Conservation (phyloP, 2,797 vertebrate genomes). For the Myiotriccus ornatus region DNA sequence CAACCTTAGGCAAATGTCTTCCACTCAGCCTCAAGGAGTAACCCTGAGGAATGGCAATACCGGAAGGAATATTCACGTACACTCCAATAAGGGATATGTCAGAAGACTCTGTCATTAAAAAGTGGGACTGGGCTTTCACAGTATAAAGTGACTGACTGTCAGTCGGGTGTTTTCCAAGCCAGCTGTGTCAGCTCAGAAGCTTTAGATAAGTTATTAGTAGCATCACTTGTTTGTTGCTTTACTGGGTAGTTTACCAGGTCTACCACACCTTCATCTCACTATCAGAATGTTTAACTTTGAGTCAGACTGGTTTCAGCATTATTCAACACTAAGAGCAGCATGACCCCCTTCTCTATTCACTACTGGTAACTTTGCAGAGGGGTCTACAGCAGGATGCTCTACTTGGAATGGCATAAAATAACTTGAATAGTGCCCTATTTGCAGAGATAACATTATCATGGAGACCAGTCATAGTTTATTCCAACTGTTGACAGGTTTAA, state of each 20-base stretch:
- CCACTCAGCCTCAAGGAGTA: fast-evolving
- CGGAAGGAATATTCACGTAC: background rate
- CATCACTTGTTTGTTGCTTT: background rate
- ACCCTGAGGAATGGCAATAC: background rate
- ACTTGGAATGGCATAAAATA: too few relatives aligned
- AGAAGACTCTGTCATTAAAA: background rate
- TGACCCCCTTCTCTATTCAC: background rate
- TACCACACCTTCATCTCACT: background rate
- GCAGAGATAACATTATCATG: background rate
- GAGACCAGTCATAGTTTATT: background rate
- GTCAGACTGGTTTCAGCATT: background rate
- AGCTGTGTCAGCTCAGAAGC: background rate
- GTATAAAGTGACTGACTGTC: background rate
- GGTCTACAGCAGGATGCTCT: too few relatives aligned
- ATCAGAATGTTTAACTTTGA: background rate
- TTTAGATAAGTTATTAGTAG: background rate
- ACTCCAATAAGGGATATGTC: background rate
- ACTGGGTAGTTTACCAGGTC: background rate
- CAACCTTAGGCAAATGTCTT: background rate
- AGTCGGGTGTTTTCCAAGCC: background rate
- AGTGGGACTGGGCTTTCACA: background rate
- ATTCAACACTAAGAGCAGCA: background rate
- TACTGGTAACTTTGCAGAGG: background rate
- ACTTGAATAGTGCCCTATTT: background rate
- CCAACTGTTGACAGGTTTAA: slow-evolving; percentile 12